Evolutionary conservation across 2,888 invertebrate species (phyloP), one percentile per base, ranked within the genome.

Genomic region (Xestia rhomboidea): DNA sequence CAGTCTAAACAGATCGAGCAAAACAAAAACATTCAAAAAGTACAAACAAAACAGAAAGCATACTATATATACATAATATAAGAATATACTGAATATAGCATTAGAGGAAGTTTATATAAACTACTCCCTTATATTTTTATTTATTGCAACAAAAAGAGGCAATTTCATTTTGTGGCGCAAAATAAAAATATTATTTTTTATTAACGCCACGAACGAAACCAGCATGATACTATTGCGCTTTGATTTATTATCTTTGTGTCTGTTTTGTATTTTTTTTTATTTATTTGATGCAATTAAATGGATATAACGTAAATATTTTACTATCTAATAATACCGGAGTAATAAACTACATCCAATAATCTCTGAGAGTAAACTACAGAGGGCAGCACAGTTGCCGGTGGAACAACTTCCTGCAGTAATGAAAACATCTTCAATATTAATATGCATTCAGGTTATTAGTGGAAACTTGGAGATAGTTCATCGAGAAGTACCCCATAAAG

Each of bases 351-450:
- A 62, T 79, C 13, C 15, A 62, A 70, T 38, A 64, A 49, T 11
- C 27, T 51, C 21, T 24, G 24, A 13, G 7, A 67, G 18, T 34
- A 68, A 54, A 49, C 30, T 27, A 41, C 27, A n/a, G n/a, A 76
- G 41, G 44, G 57, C 24, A 68, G 27, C 63, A 64, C 15, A 18
- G 2, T 13, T 15, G 8, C 63, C 21, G 24, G n/a, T 41, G 24
- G 18, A 68, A 62, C 30, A 70, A 77, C 62, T 77, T 81, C 18
- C 54, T 46, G 18, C 34, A 27, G 6, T 75, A 77, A 75, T 84
- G 73, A 79, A 68, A 81, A 68, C 77, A 68, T 70, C 66, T 84
- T 77, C 67, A 76, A 74, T 77, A 81, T 77, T 76, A 87, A 81
- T 81, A 64, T 74, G 62, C 67, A 69, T 72, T 76, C 68, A 79